Evolutionary conservation across 2,113 vertebrate species (phyloP).

Genomic region (Siphamia tubifer): DNA sequence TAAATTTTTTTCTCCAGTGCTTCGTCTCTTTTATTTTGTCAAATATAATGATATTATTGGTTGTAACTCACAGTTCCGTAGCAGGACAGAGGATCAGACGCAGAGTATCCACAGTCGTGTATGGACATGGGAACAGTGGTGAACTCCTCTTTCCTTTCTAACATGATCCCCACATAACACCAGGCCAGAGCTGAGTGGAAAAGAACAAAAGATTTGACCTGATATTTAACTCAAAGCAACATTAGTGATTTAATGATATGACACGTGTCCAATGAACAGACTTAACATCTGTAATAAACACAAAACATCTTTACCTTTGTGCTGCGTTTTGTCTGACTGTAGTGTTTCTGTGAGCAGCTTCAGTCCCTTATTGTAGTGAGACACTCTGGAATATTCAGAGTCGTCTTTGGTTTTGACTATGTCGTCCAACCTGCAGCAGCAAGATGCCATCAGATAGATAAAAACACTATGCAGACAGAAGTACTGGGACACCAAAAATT

Average conservation of each 20-base stretch:
- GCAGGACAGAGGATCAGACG: conserved; percentile 80
- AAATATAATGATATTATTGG: no score
- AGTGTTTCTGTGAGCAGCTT: conserved; percentile 80
- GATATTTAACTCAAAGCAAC: no score
- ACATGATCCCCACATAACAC: conserved; percentile 85
- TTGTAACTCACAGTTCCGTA: conserved; percentile 80
- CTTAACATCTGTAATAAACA: no score
- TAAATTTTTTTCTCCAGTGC: no score
- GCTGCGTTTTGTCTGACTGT: conserved; percentile 75
- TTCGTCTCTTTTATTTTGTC: no score
- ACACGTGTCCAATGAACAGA: no score
- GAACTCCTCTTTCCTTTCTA: conserved; percentile 84
- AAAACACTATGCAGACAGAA: not conserved
- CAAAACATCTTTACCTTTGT: conserved; percentile 73
- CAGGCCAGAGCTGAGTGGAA: conserved; percentile 78
- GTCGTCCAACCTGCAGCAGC: conserved; percentile 77
- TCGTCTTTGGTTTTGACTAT: conserved; percentile 79
- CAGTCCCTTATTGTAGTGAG: conserved; percentile 82
- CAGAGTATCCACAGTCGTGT: conserved; percentile 84
- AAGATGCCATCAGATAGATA: not conserved
- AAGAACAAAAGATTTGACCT: no score
- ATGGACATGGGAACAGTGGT: conserved; percentile 78
- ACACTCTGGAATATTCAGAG: conserved; percentile 78
- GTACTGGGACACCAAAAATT: no score
- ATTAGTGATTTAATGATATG: no score